Evolutionary conservation across 2,888 invertebrate genomes (phyloP).

Genomic region (Plagodis dolabraria): DNA sequence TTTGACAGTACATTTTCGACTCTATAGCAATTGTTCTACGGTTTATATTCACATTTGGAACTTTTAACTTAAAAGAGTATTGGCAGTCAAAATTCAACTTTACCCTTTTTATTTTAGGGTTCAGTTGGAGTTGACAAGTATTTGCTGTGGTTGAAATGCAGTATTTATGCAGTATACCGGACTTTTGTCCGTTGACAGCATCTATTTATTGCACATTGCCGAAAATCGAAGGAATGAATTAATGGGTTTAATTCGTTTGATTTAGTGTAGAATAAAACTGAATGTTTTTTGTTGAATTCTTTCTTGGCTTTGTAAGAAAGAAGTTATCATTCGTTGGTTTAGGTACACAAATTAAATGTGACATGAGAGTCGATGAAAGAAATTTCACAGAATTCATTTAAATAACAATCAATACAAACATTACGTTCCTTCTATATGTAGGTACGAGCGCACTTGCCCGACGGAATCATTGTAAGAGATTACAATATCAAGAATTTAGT

Average conservation of each 20-base stretch:
- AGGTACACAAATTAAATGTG: no score
- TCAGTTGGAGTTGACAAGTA: conserved; percentile 27
- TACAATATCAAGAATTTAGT: no score
- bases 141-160: conserved; percentile 37
- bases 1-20: conserved; percentile 11
- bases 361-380: no score
- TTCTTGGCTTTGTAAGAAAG: conserved; percentile 1
- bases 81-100: conserved; percentile 38
- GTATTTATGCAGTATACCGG: conserved; percentile 70
- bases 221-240: conserved; percentile 70
- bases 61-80: conserved; percentile 6
- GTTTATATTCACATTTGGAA: conserved; percentile 4
- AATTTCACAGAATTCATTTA: no score
- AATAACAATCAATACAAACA: no score
- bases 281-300: conserved; percentile 25
- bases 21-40: conserved; percentile 5
- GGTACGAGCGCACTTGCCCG: no score
- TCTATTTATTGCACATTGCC: conserved; percentile 74
- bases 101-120: conserved; percentile 20
- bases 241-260: conserved; percentile 51
- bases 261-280: conserved; percentile 28
- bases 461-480: no score
- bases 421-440: no score
- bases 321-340: background rate
- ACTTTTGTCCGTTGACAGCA: conserved; percentile 66